Base-by-base conservation (phyloP, 2,888 invertebrate species). In the Leucophora obtusa region DNA sequence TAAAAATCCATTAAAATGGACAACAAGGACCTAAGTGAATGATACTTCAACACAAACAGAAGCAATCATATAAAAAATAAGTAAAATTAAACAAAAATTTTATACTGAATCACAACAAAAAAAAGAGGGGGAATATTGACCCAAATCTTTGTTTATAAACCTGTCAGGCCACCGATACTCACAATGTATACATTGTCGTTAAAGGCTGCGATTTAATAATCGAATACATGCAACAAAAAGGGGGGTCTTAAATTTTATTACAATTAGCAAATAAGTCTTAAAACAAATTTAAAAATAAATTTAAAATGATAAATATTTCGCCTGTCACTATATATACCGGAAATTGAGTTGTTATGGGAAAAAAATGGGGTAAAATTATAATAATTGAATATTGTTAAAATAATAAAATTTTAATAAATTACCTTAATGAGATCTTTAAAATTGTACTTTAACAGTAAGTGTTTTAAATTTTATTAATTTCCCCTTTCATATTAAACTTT, bases 251-350 rank as follows among this genome's bases (percentile, higher is more conserved):
- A 59, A 28, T 14, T 38, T 38, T 11, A 38, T 43, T 56, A 50
- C 75, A 63, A 56, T 75, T 47, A 66, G 54, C 66, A 66, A 76
- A 76, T 58, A 63, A 56, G n/a, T 63, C 56, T 51, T 10, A 14
- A 38, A 38, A 6, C 7, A 38, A 38, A 5, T 2, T 38, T 38
- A 11, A 38, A 38, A 11, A 5, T 28, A 38, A 5, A 11, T 38
- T 38, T 38, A 38, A 38, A 11, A 5, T 28, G 28, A 28, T 38
- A 11, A 38, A 38, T 38, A 38, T 38, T 38, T 38, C 11, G 38
- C 11, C 14, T 38, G 38, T 38, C 11, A 35, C 35, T 9, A 35
- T 10, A 1, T 35, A 35, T 21, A 38, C 38, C 10, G 38, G 38
- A 38, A 38, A 38, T 38, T 38, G 38, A 14, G 14, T 2, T 14